Base-by-base conservation (phyloP, 1,140 invertebrate genomes). In the Lepidurus arcticus region DNA sequence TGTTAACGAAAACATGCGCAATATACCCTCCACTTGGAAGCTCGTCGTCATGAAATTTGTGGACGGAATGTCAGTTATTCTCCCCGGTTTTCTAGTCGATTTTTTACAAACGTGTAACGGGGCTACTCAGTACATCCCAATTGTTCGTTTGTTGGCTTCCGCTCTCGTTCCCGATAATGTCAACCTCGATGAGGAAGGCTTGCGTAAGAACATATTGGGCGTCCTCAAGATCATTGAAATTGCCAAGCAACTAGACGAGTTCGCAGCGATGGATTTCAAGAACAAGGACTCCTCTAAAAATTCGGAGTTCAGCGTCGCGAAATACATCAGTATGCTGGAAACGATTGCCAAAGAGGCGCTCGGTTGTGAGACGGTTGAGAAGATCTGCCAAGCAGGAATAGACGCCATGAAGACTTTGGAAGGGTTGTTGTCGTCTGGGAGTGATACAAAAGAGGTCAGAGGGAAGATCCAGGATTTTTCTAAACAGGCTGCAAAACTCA, bases 11-110 rank as follows among this genome's bases (percentile, higher is more conserved):
- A 45, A 45, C 34, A 24, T 78, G 13, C 45, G 34, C 8, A 24
- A 73, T 0, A 78, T 73, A 24, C 77, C 77, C 5, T 42, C 43
- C 24, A 73, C 34, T 7, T 73, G 77, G 45, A 47, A 78, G 44
- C 73, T 78, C 47, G 34, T 74, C 24, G 73, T 24, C 16, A 78
- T 74, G 77, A 34, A 77, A 1, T 13, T 77, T 11, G 3, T 47
- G 1, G 1, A 77, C 1, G 45, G 2, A 44, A 21, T 77, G 1
- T 42, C 4, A 21, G 6, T 1, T 21, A 1, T 47, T 7, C 42
- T 47, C 11, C 4, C 6, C 24, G 1, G 21, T 42, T n/a, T 42
- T 7, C 6, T 4, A 42, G 43, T 21, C n/a, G 7, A 26, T 1
- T 76, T 2, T 34, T 42, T 11, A 6, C n/a, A 0, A n/a, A 9